Evolutionary conservation across 2,888 invertebrate species (phyloP).

Genomic region (Invenusta paracnida): DNA sequence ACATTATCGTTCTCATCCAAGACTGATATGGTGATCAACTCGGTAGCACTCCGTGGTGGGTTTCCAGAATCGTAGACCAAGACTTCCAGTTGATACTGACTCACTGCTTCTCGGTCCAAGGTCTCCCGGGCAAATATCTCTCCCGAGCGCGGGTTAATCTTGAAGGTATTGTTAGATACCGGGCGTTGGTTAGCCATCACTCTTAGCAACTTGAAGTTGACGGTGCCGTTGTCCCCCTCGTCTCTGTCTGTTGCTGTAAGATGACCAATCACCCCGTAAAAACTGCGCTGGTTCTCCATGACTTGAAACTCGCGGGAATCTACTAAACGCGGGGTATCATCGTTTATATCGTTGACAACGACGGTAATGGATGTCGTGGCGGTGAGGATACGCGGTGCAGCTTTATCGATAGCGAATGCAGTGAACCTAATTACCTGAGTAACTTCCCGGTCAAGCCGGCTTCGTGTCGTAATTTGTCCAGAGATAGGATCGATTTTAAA

Average conservation of each 20-base stretch:
- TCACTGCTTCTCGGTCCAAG: constrained; percentile 30
- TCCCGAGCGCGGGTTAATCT: constrained; percentile 14
- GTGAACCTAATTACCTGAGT: not conserved
- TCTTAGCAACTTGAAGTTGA: not conserved
- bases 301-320: constrained; percentile 28
- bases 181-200: not conserved
- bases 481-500: constrained; percentile 25
- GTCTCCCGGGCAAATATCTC: constrained; percentile 13
- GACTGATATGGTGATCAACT: constrained; percentile 31
- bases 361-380: constrained; percentile 24
- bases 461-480: constrained; percentile 28
- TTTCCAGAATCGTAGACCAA: constrained; percentile 34
- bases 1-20: constrained; percentile 39
- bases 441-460: constrained; percentile 24
- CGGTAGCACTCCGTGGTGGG: constrained; percentile 16
- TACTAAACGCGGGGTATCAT: constrained; percentile 28
- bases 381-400: not conserved
- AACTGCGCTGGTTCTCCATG: constrained; percentile 28
- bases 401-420: constrained; percentile 28
- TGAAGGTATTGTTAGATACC: constrained; percentile 17
- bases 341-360: constrained; percentile 32
- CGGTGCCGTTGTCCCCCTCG: constrained; percentile 1
- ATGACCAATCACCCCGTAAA: not conserved
- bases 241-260: constrained; percentile 26
- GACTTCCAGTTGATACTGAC: constrained; percentile 18